Base-by-base conservation (phyloP, 2,113 vertebrate genomes). In the Nothoprocta perdicaria region DNA sequence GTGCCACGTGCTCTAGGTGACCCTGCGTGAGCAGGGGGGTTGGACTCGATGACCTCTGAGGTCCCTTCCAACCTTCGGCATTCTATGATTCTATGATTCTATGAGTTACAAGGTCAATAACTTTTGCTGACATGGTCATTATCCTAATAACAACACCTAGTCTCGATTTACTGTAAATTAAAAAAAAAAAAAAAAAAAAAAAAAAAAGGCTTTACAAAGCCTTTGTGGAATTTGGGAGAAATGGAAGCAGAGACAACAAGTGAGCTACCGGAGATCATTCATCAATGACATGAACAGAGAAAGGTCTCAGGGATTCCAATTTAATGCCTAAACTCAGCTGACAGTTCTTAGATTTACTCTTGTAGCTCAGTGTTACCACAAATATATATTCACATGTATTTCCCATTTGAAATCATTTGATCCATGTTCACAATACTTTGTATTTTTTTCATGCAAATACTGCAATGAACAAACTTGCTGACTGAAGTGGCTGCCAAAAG, bases 111-210 rank as follows among this genome's bases (percentile, higher is more conserved):
- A 52, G 12, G 14, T 81, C 52, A 63, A 7, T 15, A 22, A 35
- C 11, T 81, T 78, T 63, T 93, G 19, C 29, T 63, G 79, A 14
- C 16, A 26, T 8, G 43, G 29, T 76, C 66, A 31, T 6, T 31
- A 14, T 27, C 55, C 1, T 81, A 19, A 43, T 27, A 79, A 65
- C 8, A 81, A 6, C 10, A 76, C 8, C 5, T 80, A 45, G 18
- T 29, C 26, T 65, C 38, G 24, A 68, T 93, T 65, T 58, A 79
- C 14, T 57, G 68, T 6, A 45, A 35, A 31, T 68, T 68, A 26
- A 1, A 53, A 86, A 86, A 84, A 7, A 0, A 0, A 4, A 48
- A 26, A 1, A 53, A 86, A 86, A 84, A 7, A 0, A 0, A 4
- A 48, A 14, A 86, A 84, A 7, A 0, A 0, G 7, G 35, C 7